A percentile compares a stretch with the other conserved stretches of the same genome.
Evolutionary conservation across 2,888 invertebrate species (phyloP).

Genomic region (Anorthoa munda): DNA sequence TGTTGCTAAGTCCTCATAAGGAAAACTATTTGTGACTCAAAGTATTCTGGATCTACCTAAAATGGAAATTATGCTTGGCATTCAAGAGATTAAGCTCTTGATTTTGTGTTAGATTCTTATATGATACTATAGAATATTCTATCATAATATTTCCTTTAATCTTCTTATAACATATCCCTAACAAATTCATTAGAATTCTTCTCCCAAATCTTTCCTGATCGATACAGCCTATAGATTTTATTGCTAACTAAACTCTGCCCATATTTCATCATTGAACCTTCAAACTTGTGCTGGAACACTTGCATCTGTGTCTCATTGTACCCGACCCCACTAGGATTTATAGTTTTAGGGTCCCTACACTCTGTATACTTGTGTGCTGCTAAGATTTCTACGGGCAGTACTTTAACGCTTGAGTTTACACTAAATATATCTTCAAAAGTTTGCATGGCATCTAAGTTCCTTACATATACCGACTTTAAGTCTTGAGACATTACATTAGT

Average conservation of each 20-base stretch:
- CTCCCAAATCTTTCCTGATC: constrained; percentile 89
- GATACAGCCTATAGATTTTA: constrained; percentile 87
- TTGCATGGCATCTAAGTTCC: constrained; percentile 87
- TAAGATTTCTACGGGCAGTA: constrained; percentile 80
- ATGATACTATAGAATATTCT: constrained; percentile 16
- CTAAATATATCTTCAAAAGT: constrained; percentile 85
- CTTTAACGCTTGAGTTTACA: constrained; percentile 75
- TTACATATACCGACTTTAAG: constrained; percentile 77
- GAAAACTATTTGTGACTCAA: constrained; percentile 20
- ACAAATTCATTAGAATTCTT: constrained; percentile 80
- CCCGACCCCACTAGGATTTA: constrained; percentile 77
- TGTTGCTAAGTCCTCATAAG: constrained; percentile 14
- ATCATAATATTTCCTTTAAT: constrained; percentile 16
- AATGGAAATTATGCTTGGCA: constrained; percentile 52
- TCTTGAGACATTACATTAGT: constrained; percentile 74
- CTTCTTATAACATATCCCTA: constrained; percentile 74
- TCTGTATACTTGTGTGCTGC: constrained; percentile 87
- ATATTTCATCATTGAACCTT: constrained; percentile 89
- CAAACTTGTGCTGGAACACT: constrained; percentile 88
- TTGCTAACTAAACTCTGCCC: constrained; percentile 86
- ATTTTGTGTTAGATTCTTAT: background rate
- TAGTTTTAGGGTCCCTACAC: constrained; percentile 84
- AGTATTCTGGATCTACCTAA: constrained; percentile 18
- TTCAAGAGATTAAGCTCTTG: constrained; percentile 1
- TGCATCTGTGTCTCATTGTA: constrained; percentile 88